Evolutionary conservation across 2,888 invertebrate species (phyloP).

Genomic region (Ptychoptera albimana): DNA sequence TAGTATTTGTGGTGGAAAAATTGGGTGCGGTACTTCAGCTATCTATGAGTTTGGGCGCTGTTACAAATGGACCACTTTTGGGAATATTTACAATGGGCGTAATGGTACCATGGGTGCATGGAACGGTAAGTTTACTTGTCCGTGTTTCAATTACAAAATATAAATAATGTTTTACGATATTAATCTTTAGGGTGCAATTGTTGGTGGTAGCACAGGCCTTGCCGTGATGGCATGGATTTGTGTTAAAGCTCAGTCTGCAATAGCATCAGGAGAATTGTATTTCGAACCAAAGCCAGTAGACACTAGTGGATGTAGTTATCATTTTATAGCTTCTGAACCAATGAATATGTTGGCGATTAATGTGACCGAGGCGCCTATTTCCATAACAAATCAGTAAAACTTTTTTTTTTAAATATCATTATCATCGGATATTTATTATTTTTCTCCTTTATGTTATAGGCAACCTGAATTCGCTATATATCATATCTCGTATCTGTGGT

Average conservation of each 20-base stretch:
- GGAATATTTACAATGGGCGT: slow-evolving; percentile 53
- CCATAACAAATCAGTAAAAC: slow-evolving; percentile 6
- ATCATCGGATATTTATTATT: background rate
- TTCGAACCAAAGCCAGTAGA: slow-evolving; percentile 35
- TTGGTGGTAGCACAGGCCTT: slow-evolving; percentile 36
- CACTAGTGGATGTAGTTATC: slow-evolving; percentile 36
- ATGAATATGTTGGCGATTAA: slow-evolving; percentile 20
- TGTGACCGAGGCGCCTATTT: slow-evolving; percentile 12
- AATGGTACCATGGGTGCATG: slow-evolving; percentile 47
- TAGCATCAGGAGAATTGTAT: slow-evolving; percentile 32
- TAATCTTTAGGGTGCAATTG: slow-evolving; percentile 33
- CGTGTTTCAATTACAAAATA: background rate
- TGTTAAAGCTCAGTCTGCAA: slow-evolving; percentile 35
- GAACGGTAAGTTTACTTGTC: slow-evolving; percentile 30
- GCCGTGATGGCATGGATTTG: slow-evolving; percentile 38
- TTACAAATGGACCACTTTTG: slow-evolving; percentile 48
- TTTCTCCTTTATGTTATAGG: slow-evolving; percentile 2
- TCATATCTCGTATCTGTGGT: slow-evolving; percentile 65
- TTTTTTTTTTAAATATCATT: background rate
- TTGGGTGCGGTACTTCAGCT: slow-evolving; percentile 55
- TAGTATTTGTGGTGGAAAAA: slow-evolving; percentile 47
- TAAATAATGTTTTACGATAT: background rate
- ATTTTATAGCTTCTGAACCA: slow-evolving; percentile 27
- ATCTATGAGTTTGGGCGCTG: slow-evolving; percentile 43
- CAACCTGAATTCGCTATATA: slow-evolving; percentile 33